Percentiles rank a stretch among this genome's conserved stretches.
Conservation (phyloP, 2,113 vertebrate species). For the Indicator maculatus region DNA sequence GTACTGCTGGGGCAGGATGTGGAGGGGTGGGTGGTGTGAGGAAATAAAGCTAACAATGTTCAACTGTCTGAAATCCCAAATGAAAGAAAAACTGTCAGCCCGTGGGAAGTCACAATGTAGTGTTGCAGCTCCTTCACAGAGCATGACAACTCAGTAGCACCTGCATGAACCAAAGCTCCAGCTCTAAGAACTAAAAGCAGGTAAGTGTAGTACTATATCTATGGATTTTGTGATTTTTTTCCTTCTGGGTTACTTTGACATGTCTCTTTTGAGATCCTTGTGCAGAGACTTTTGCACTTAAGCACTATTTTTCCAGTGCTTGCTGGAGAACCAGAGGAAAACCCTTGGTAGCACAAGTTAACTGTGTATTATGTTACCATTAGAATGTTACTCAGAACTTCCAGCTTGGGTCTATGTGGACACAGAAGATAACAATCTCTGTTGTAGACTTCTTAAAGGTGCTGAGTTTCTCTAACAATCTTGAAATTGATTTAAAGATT, state of each 20-base stretch:
- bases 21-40: background rate
- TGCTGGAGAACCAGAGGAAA: background rate
- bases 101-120: background rate
- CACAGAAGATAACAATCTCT: background rate
- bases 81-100: background rate
- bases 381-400: background rate
- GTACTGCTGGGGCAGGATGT: background rate
- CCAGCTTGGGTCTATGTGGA: background rate
- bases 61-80: slow-evolving; percentile 14
- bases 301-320: background rate
- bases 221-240: background rate
- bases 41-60: background rate
- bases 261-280: background rate
- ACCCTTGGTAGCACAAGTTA: background rate
- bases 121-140: background rate
- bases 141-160: background rate
- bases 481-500: background rate
- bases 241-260: background rate
- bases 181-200: background rate
- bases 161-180: background rate
- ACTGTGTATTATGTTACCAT: background rate
- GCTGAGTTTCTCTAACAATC: background rate
- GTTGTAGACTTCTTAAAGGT: background rate
- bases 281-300: background rate
- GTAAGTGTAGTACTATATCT: background rate